A percentile compares a stretch with the other conserved stretches of the same genome.
Conservation (phyloP, 1,140 invertebrate species). For the Polyergus mexicanus region DNA sequence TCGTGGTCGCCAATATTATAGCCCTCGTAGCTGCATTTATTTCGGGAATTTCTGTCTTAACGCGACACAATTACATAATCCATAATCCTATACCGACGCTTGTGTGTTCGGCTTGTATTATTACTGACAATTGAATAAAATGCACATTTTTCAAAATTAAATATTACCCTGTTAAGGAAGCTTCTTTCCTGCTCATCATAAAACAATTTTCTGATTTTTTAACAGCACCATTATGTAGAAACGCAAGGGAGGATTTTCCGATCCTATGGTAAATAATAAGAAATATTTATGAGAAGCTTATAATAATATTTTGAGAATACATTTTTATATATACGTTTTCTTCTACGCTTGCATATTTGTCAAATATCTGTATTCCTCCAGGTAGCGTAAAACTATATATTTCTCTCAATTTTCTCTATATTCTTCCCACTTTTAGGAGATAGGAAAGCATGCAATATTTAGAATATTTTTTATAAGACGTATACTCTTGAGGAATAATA, state of each 20-base stretch:
- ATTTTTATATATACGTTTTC: no score
- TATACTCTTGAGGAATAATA: no score
- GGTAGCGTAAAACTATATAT: no score
- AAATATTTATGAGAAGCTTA: neutral
- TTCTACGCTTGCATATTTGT: no score
- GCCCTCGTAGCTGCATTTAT: conserved; percentile 40
- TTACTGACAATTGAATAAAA: neutral
- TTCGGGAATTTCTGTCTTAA: conserved; percentile 63
- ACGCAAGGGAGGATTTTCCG: neutral
- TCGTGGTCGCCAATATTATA: conserved; percentile 15
- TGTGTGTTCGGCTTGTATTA: conserved; percentile 25
- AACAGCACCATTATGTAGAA: neutral
- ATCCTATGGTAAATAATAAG: neutral
- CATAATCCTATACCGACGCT: conserved; percentile 48
- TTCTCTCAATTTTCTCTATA: no score
- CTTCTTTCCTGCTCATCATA: neutral
- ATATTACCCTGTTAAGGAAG: neutral
- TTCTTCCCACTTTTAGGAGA: no score
- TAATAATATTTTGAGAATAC: no score
- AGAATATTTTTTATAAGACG: no score
- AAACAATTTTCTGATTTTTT: neutral
- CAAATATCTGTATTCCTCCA: no score
- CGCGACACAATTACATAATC: conserved; percentile 66
- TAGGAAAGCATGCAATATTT: no score
- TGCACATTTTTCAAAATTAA: neutral